A percentile compares a stretch with the other conserved stretches of the same genome.
Conservation (phyloP, 2,888 invertebrate species). For the Mechanitis mazaeus region DNA sequence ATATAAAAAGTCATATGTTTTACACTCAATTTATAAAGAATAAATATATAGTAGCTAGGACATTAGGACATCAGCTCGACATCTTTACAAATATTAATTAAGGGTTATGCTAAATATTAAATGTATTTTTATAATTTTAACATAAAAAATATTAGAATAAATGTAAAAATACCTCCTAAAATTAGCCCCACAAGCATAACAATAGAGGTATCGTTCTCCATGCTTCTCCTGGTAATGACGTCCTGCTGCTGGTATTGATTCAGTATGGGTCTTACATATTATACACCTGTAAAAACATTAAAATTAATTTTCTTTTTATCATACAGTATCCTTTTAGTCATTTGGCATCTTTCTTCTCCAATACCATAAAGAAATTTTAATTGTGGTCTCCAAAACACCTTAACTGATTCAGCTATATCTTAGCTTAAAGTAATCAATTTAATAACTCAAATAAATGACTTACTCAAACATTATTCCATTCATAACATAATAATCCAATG, state of each 20-base stretch:
- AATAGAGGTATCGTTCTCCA: slow-evolving; percentile 54
- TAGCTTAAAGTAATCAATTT: neutral
- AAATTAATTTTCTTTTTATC: neutral
- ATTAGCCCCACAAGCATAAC: slow-evolving; percentile 59
- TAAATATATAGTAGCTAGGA: no score
- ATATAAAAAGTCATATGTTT: slow-evolving; percentile 8
- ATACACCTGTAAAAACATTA: slow-evolving; percentile 43
- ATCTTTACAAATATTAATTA: no score
- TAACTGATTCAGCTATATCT: no score
- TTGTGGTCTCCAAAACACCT: no score
- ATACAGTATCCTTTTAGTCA: no score
- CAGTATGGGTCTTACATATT: slow-evolving; percentile 37
- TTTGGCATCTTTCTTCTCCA: no score
- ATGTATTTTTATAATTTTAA: neutral
- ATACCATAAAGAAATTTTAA: no score
- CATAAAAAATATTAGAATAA: neutral
- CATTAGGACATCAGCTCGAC: no score
- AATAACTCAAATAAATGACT: slow-evolving; percentile 28
- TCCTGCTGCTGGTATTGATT: slow-evolving; percentile 40
- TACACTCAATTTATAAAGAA: no score
- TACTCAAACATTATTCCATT: slow-evolving; percentile 47
- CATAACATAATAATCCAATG: slow-evolving; percentile 43
- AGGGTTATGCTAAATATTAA: no score
- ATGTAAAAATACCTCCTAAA: slow-evolving; percentile 50
- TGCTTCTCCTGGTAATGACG: slow-evolving; percentile 62